Evolutionary conservation across 2,888 invertebrate genomes (phyloP), one percentile per base, ranked within the genome.

Genomic region (Calliopum simillimum): DNA sequence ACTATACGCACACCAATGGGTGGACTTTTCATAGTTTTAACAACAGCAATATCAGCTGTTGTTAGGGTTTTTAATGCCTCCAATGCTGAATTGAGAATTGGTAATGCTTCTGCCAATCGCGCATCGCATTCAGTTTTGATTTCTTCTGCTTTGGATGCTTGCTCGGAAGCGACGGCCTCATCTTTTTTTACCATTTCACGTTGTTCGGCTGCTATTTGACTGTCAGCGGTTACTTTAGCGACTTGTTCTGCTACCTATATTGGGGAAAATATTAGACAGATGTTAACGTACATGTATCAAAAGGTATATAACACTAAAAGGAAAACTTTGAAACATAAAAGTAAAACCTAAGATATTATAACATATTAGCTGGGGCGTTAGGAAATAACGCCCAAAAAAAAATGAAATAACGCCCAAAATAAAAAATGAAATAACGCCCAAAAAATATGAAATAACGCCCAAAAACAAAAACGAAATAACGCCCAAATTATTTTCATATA

Each of bases 11-110:
- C 94, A 21, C 94, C 94, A 76, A 92, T 89, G 0, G 98, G 98
- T 0, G 98, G 98, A 87, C 93, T 96, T 88, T 97, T 97, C 98
- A 99, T 98, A 0, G 97, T 93, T 86, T 96, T 97, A 51, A 99
- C 94, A 74, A 97, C 91, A 3, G 96, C 94, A 74, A 99, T 96
- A 76, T 86, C 98, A 68, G 92, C 90, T 3, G 94, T 92, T 23
- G 96, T 97, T 33, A 98, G 88, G 0, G 97, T 97, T 79, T 97
- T 94, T 2, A 98, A 87, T 0, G 98, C 97, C 1, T 93, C 90
- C 70, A 97, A 86, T 1, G 98, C 97, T 1, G 92, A 88, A 82
- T 96, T 93, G 65, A 98, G 87, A 70, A 96, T 94, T 0, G 98
- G 98, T 88, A 97, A 91, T 0, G 97, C 98, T 85, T 96, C 96